Evolutionary conservation across 2,113 vertebrate genomes (phyloP).

Genomic region (Ciconia boyciana): DNA sequence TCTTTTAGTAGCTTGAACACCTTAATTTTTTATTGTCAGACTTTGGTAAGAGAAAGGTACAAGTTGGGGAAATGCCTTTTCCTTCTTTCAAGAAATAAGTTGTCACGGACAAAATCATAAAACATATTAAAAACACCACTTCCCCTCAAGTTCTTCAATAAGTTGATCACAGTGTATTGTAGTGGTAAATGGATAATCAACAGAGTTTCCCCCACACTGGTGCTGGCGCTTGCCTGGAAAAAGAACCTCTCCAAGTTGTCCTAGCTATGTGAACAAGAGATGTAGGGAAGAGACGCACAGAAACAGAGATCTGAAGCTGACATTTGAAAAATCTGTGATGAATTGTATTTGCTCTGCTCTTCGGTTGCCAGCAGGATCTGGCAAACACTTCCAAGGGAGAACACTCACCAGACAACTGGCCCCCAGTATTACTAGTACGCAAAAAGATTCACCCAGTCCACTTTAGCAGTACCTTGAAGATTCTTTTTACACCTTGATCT

Average conservation of each 20-base stretch:
- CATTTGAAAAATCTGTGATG: background rate
- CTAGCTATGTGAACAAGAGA: background rate
- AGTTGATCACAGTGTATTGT: background rate
- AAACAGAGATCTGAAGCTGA: background rate
- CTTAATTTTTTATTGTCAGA: background rate
- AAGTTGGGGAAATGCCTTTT: background rate
- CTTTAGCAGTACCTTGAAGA: background rate
- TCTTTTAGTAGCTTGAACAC: background rate
- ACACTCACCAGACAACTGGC: background rate
- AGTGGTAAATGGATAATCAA: background rate
- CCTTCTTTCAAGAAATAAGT: background rate
- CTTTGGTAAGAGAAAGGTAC: background rate
- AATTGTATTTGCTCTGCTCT: background rate
- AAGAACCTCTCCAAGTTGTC: background rate
- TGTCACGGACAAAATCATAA: background rate
- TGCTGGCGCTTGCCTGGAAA: background rate
- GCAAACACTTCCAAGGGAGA: background rate
- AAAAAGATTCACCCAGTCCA: background rate
- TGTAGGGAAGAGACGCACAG: background rate
- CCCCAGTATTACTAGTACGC: background rate
- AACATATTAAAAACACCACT: background rate
- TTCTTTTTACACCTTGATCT: background rate
- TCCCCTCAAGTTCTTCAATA: background rate
- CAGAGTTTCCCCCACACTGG: rapidly evolving
- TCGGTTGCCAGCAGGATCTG: background rate